Conservation (phyloP, 2,113 vertebrate species). For the Entosphenus tridentatus region DNA sequence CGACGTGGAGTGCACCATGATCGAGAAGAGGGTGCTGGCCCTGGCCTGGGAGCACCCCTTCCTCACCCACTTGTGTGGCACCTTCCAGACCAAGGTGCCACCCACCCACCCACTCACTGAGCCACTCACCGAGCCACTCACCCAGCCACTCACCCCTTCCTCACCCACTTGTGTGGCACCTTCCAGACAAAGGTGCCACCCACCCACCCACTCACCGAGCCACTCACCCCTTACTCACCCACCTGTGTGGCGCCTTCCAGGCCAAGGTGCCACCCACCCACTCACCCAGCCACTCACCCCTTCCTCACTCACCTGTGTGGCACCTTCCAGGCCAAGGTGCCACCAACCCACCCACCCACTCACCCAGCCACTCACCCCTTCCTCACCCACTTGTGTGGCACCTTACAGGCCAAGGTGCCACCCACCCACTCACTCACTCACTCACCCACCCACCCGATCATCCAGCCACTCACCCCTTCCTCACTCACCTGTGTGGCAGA, state of each 20-base stretch:
- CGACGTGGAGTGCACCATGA: constrained; percentile 92
- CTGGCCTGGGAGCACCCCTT: constrained; percentile 89
- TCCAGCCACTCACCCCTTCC: constrained; percentile 40
- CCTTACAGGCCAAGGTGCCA: too few species aligned
- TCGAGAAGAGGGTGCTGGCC: constrained; percentile 81
- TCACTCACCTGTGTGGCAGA: constrained; percentile 76
- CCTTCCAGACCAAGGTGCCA: constrained; percentile 76
- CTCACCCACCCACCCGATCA: too few species aligned
- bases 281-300: constrained; percentile 71
- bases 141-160: constrained; percentile 40
- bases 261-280: too few species aligned
- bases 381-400: constrained; percentile 13
- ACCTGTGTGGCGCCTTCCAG: too few species aligned
- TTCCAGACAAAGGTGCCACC: constrained; percentile 69
- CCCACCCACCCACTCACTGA: too few species aligned
- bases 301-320: constrained; percentile 73
- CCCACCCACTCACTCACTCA: too few species aligned
- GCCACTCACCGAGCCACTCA: too few species aligned
- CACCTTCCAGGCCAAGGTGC: too few species aligned
- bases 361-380: constrained; percentile 90
- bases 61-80: constrained; percentile 76
- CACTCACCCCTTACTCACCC: constrained; percentile 23
- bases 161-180: constrained; percentile 73
- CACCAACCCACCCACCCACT: too few species aligned
- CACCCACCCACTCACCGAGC: too few species aligned